phyloP scores from a whole-genome alignment of 2,113 vertebrate genomes.

The Bujurquina vittata region DNA sequence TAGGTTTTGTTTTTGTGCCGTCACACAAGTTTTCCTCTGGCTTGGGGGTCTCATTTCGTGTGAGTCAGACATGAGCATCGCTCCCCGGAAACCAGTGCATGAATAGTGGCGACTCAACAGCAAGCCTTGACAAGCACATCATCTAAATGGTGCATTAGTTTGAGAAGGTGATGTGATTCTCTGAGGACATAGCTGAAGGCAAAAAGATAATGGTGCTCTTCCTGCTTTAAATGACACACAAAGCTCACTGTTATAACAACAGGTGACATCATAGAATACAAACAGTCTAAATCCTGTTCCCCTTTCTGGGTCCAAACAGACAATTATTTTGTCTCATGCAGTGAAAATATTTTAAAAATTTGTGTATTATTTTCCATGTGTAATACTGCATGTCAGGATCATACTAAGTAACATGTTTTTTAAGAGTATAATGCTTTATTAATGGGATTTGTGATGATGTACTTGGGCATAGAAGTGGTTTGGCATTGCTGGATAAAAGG shows the following conservation, averaged over 20 bases:
- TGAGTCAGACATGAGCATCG: slow-evolving; percentile 57
- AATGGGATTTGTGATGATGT: too few relatives aligned
- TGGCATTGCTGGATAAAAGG: not conserved
- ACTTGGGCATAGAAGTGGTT: not conserved
- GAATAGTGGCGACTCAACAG: slow-evolving; percentile 61
- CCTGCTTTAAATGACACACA: slow-evolving; percentile 52
- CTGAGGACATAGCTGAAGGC: slow-evolving; percentile 55
- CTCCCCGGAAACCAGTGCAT: slow-evolving; percentile 53
- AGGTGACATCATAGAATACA: slow-evolving; percentile 49
- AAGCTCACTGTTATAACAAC: slow-evolving; percentile 41
- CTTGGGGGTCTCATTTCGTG: slow-evolving; percentile 52
- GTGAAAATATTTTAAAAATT: not conserved
- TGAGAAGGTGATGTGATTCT: slow-evolving; percentile 67
- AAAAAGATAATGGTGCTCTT: slow-evolving; percentile 57
- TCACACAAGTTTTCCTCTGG: slow-evolving; percentile 43
- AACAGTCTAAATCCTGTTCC: slow-evolving; percentile 12
- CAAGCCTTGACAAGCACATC: slow-evolving; percentile 74
- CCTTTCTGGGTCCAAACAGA: not conserved
- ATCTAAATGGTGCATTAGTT: slow-evolving; percentile 55
- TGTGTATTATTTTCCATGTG: not conserved
- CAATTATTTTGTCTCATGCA: not conserved
- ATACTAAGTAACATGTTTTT: not conserved
- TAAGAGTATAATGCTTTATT: too few relatives aligned
- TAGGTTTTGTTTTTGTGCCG: slow-evolving; percentile 28
- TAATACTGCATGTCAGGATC: not conserved